Base-by-base conservation (phyloP, 2,888 invertebrate species). In the Pilophorus perplexus region DNA sequence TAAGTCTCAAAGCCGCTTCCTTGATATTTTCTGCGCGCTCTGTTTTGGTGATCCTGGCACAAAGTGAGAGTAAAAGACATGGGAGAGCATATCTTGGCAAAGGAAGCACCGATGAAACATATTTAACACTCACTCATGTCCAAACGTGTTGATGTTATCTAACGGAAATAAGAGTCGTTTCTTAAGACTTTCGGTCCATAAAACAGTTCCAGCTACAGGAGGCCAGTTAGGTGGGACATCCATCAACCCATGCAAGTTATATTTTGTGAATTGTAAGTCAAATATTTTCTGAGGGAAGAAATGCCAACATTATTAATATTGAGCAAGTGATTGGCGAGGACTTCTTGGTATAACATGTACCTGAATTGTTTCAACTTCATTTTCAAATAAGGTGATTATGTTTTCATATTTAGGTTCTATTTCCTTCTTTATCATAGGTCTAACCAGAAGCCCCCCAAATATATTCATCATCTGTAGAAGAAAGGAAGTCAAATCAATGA, bases 381-480 rank as follows among this genome's bases (percentile, higher is more conserved):
- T 74, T 68, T 85, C 82, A 75, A 89, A 84, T 71, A 84, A 79
- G 16, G 82, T 79, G 1, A 90, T 77, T n/a, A 93, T 77, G 46
- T 77, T 78, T 0, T 81, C 78, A 72, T 87, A 85, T 75, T 88
- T 86, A 0, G 83, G 82, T 71, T 84, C 83, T 50, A 94, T 78
- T 74, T 90, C 88, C 0, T 80, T 76, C 71, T 84, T 84, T 71
- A 94, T 88, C 22, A 88, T 79, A 0, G 88, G 86, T 10, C 93
- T 82, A 57, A 89, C 85, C 57, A 88, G 80, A 64, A 94, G 78
- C 62, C 84, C 82, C 0, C 91, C 91, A 70, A 87, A 81, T 18
- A 90, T 84, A 79, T 87, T 84, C 69, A 87, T 82, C 66, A 87
- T 80, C 84, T 87, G 77, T 12, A 80, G 80, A 60, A 40, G 62